These are phyloP conservation scores for Aphodius sticticus DNA, from an alignment of 2,888 invertebrate genomes.

Conservation along the genomic window DNA sequence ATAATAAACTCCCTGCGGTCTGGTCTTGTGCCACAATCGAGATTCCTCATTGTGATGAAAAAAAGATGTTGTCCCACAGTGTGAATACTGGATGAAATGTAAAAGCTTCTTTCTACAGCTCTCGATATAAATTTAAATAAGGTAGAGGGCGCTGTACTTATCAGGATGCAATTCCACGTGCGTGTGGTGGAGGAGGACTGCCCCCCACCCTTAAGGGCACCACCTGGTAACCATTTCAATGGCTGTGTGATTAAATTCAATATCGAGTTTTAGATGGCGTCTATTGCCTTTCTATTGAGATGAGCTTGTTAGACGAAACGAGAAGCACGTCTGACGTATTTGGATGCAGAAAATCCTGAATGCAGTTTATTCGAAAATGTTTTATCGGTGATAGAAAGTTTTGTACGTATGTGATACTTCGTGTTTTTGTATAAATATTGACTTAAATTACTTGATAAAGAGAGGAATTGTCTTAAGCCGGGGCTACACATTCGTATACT, in stretches of 20 bases:
- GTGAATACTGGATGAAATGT: neutral
- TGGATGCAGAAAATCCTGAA: too few relatives aligned
- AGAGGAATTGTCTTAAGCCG: too few relatives aligned
- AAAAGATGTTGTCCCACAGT: neutral
- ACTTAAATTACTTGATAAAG: too few relatives aligned
- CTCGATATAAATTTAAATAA: neutral
- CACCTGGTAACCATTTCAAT: neutral
- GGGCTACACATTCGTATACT: too few relatives aligned
- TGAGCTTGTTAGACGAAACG: neutral
- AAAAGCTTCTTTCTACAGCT: neutral
- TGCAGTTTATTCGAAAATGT: too few relatives aligned
- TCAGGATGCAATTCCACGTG: neutral
- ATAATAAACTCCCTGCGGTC: neutral
- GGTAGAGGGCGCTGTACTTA: neutral
- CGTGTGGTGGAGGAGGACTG: neutral
- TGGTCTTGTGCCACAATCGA: neutral
- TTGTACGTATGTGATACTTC: too few relatives aligned
- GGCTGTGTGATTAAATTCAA: neutral
- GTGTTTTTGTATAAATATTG: too few relatives aligned
- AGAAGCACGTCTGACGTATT: too few relatives aligned
- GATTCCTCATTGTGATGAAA: conserved; percentile 4
- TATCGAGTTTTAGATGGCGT: neutral
- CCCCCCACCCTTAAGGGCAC: neutral
- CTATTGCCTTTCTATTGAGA: neutral
- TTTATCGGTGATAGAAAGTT: too few relatives aligned